Base-by-base conservation (phyloP, 1,140 invertebrate genomes). In the Eupristina koningsbergeri region DNA sequence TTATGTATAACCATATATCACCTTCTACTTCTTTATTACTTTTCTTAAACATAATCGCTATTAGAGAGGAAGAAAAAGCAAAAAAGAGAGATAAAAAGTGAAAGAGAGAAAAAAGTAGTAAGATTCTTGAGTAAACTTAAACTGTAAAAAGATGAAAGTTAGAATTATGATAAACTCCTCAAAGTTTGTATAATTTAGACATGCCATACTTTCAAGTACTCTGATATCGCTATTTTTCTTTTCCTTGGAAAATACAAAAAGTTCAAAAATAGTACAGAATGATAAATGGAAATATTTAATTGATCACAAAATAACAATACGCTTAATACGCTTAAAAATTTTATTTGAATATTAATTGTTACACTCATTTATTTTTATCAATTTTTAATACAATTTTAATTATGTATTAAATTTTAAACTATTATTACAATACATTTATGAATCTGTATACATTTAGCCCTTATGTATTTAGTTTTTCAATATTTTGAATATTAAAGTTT, bases 21-120 rank as follows among this genome's bases (percentile, higher is more conserved):
- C 15, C 19, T 2, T 67, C 22, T 36, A 39, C 17, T 67, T 67
- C 15, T 58, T 34, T 61, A 8, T 76, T 9, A 58, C 79, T 73
- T 80, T 53, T 81, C 36, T 81, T 73, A 61, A 79, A 39, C 34
- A 41, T 26, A 77, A 39, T 58, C 39, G 36, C n/a, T 17, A n/a
- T 17, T 61, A 63, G 26, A 77, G 58, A 34, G 75, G 29, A 26
- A 29, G 19, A 67, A 39, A n/a, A 0, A 3, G 3, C 6, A 41
- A 67, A 45, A 34, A 11, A 50, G n/a, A 50, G 73, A 50, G 73
- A n/a, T n/a, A n/a, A n/a, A 63, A n/a, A 77, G 58, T 22, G 75
- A 41, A 26, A 29, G 19, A 67, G n/a, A n/a, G 0, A 3, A 1
- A 17, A 41, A 67, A 45, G 17, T 2, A 50, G n/a, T 31, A 45